Evolutionary conservation across 2,888 invertebrate genomes (phyloP).

Genomic region (Latrodectus hesperus): DNA sequence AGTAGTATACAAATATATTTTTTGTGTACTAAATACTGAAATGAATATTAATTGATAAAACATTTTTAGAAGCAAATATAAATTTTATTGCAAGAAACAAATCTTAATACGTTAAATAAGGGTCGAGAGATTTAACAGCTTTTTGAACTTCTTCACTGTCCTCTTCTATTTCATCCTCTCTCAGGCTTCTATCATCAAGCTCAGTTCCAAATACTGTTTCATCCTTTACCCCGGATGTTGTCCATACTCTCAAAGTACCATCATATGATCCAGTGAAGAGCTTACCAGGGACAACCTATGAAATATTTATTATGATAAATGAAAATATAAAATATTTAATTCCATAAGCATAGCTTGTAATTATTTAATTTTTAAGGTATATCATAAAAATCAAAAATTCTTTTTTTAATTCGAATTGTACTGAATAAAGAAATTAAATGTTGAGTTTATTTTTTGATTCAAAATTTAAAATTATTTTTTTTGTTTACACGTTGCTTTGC

Average conservation of each 20-base stretch:
- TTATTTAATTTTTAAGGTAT: no score
- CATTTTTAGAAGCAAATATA: slow-evolving; percentile 10
- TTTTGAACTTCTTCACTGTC: slow-evolving; percentile 70
- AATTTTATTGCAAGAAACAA: slow-evolving; percentile 35
- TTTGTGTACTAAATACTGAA: no score
- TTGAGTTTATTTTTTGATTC: no score
- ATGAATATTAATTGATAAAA: no score
- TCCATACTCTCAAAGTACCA: slow-evolving; percentile 75
- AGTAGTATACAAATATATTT: not conserved
- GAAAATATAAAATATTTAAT: no score
- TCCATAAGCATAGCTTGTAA: no score
- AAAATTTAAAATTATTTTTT: no score
- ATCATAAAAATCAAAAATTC: no score
- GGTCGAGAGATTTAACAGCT: slow-evolving; percentile 70
- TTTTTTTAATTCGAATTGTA: no score
- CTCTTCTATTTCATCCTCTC: slow-evolving; percentile 62
- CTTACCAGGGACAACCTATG: slow-evolving; percentile 75
- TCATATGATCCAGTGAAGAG: slow-evolving; percentile 77
- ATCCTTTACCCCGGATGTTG: slow-evolving; percentile 73
- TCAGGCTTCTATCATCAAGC: slow-evolving; percentile 23
- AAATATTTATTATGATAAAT: not conserved
- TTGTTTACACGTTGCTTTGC: no score
- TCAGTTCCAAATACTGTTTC: slow-evolving; percentile 71
- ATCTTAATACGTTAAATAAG: slow-evolving; percentile 65
- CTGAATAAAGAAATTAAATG: no score